phyloP scores from a whole-genome alignment of 2,113 vertebrate genomes.

The Pangasianodon gigas region DNA sequence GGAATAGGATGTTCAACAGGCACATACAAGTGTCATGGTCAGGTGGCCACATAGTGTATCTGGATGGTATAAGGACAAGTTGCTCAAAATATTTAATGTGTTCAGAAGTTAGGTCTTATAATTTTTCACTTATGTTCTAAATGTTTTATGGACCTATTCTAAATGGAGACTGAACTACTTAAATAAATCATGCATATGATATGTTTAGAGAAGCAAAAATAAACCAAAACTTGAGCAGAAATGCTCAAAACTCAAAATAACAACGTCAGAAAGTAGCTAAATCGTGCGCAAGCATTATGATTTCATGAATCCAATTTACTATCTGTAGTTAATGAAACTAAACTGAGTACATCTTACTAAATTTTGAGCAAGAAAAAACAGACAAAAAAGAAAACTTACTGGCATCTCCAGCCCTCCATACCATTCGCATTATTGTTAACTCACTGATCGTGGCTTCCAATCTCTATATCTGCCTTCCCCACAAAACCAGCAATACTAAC shows the following conservation, averaged over 20 bases:
- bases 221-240: background rate
- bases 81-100: background rate
- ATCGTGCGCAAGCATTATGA: background rate
- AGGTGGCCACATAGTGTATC: too few relatives aligned
- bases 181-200: background rate
- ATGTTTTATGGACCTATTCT: background rate
- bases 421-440: background rate
- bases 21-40: too few relatives aligned
- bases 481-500: background rate
- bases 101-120: background rate
- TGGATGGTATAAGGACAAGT: too few relatives aligned
- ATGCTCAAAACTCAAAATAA: background rate
- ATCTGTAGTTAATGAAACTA: background rate
- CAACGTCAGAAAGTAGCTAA: background rate
- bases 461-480: background rate
- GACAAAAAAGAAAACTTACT: background rate
- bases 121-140: background rate
- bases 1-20: too few relatives aligned
- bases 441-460: background rate
- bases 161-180: background rate
- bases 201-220: background rate
- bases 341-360: background rate
- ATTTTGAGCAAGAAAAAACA: background rate
- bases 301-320: background rate
- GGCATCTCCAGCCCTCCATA: background rate